Evolutionary conservation across 2,888 invertebrate species (phyloP), one percentile per base, ranked within the genome.

Genomic region (Autographa pulchrina): DNA sequence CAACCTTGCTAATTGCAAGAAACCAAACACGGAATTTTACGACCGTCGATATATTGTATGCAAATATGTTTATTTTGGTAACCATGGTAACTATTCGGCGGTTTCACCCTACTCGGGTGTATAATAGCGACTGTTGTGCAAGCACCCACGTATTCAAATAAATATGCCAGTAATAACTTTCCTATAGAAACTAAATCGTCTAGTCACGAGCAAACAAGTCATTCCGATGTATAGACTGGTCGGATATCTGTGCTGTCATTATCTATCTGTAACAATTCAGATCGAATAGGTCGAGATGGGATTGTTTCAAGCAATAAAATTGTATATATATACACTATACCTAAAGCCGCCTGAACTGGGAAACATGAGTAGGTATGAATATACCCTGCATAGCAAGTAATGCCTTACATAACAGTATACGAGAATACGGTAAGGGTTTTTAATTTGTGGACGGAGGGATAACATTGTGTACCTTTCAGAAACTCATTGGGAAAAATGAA

Each of bases 101-200:
- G 68, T 65, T 65, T 65, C 76, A 81, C 81, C 80, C 83, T 79
- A 81, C 72, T 58, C 70, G 64, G 75, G 67, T 70, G 75, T 86
- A 89, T 89, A 91, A 91, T 91, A 85, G 91, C 90, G 88, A 88
- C 88, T 80, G 85, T 94, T 94, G 91, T 89, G 92, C 93, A 94
- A 94, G 91, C 93, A 87, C 92, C 94, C 92, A 94, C 94, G 93
- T 94, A 93, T 90, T 92, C 91, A 92, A 93, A 94, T 93, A 94
- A 92, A 94, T 92, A 90, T 91, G 90, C 88, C 89, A 78, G 91
- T 91, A 93, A 94, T 94, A 95, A 94, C 94, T 94, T 94, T 94
- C 92, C 89, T 92, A 94, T 93, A 91, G 92, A 91, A 91, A 91
- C 92, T 88, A 93, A 95, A 95, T 94, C 94, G 93, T 88, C 92